Evolutionary conservation across 1,140 invertebrate genomes (phyloP).

Genomic region (Holotrichia oblita): DNA sequence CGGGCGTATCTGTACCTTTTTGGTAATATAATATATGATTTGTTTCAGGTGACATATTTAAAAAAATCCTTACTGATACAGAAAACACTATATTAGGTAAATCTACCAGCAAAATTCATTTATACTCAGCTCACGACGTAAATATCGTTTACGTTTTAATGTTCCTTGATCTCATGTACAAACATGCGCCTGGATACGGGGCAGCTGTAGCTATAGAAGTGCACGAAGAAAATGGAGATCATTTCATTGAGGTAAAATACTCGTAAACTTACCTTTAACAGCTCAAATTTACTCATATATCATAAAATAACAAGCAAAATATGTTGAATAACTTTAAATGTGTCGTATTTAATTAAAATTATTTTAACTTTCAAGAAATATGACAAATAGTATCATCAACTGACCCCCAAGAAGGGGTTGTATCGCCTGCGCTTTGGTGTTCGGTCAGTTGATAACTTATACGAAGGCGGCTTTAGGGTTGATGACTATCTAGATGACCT

Average conservation of each 20-base stretch:
- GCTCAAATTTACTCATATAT: too few relatives aligned
- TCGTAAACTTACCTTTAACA: not conserved
- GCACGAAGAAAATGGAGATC: conserved; percentile 43
- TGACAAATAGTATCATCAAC: too few relatives aligned
- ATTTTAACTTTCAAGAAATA: too few relatives aligned
- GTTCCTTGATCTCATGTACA: conserved; percentile 69
- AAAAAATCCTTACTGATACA: conserved; percentile 70
- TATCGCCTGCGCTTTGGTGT: too few relatives aligned
- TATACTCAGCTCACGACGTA: conserved; percentile 78
- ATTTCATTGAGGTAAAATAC: conserved; percentile 43
- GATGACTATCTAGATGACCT: too few relatives aligned
- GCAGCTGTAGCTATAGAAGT: conserved; percentile 55
- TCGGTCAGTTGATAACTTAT: too few relatives aligned
- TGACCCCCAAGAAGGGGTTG: too few relatives aligned
- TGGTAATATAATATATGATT: not conserved
- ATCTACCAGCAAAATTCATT: conserved; percentile 66
- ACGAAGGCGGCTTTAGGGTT: too few relatives aligned
- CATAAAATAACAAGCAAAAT: too few relatives aligned
- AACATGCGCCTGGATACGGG: conserved; percentile 65
- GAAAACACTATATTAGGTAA: conserved; percentile 62
- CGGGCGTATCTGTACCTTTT: too few relatives aligned
- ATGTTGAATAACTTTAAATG: too few relatives aligned
- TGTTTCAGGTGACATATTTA: conserved; percentile 63
- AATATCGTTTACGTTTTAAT: conserved; percentile 73
- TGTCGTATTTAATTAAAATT: too few relatives aligned